Evolutionary conservation across 2,888 invertebrate genomes (phyloP).

Genomic region (Arge pagana): DNA sequence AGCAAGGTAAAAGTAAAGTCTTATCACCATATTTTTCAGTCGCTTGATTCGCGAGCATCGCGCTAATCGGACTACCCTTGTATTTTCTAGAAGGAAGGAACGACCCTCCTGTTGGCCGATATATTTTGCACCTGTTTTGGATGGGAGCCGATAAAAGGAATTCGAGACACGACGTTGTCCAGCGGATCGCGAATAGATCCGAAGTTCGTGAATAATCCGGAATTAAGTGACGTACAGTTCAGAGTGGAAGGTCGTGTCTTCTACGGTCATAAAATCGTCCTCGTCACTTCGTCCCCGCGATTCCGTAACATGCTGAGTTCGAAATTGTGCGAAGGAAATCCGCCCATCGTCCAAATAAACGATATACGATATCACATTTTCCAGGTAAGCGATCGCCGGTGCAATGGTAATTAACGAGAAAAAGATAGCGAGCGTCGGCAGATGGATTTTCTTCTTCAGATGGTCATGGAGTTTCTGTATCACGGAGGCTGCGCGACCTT

Average conservation of each 20-base stretch:
- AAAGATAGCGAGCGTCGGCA: neutral
- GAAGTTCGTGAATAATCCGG: conserved; percentile 92
- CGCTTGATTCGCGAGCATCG: neutral
- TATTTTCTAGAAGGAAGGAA: conserved; percentile 78
- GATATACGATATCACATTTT: conserved; percentile 92
- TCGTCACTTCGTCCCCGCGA: conserved; percentile 87
- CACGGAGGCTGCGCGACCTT: conserved; percentile 83
- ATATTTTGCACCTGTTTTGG: conserved; percentile 89
- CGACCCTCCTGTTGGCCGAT: conserved; percentile 82
- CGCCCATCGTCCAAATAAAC: conserved; percentile 89
- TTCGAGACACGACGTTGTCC: conserved; percentile 70
- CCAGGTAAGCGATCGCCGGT: conserved; percentile 65
- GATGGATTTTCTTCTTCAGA: conserved; percentile 60
- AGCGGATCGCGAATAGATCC: conserved; percentile 84
- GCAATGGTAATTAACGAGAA: neutral
- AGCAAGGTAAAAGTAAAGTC: conserved; percentile 70
- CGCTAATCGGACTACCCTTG: conserved; percentile 19
- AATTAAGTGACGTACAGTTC: conserved; percentile 90
- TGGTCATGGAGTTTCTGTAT: conserved; percentile 92
- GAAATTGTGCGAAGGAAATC: conserved; percentile 72
- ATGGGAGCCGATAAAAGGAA: conserved; percentile 80
- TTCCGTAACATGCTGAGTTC: conserved; percentile 84
- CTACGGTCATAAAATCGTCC: conserved; percentile 92
- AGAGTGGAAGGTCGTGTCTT: conserved; percentile 88
- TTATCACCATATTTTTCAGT: conserved; percentile 15